Conservation (phyloP, 2,888 invertebrate species). For the Cheilosia vernalis region DNA sequence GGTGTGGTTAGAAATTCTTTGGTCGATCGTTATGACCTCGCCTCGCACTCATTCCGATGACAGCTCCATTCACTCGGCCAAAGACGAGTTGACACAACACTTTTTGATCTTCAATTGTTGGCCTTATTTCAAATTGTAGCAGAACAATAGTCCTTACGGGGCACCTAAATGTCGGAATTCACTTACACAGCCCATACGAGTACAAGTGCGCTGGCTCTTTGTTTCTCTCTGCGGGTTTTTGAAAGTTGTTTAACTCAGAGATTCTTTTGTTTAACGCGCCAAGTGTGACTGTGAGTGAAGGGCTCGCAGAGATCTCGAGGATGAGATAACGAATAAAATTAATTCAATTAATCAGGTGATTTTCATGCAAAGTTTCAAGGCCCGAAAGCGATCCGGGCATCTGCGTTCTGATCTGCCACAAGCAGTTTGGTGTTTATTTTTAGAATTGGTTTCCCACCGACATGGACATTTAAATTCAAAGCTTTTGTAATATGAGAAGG, state of each 20-base stretch:
- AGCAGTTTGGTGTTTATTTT: slow-evolving; percentile 24
- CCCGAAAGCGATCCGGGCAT: slow-evolving; percentile 40
- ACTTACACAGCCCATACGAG: slow-evolving; percentile 16
- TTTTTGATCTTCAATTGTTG: slow-evolving; percentile 8
- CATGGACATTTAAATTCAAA: slow-evolving; percentile 18
- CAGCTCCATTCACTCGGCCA: slow-evolving; percentile 37
- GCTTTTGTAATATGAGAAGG: slow-evolving; percentile 33
- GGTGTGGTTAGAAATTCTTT: slow-evolving; percentile 11
- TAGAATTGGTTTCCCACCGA: slow-evolving; percentile 24
- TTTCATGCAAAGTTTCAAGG: slow-evolving; percentile 63
- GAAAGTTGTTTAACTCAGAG: slow-evolving; percentile 32
- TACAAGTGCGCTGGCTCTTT: not conserved
- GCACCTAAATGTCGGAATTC: slow-evolving; percentile 27
- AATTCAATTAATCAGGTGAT: slow-evolving; percentile 63
- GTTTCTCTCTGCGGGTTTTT: slow-evolving; percentile 8
- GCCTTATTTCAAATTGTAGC: slow-evolving; percentile 16
- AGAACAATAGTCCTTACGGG: slow-evolving; percentile 8
- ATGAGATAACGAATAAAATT: slow-evolving; percentile 52
- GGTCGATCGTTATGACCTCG: slow-evolving; percentile 23
- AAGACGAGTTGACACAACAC: slow-evolving; percentile 43
- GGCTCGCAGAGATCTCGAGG: slow-evolving; percentile 48
- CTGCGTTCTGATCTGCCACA: slow-evolving; percentile 9
- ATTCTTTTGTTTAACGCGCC: slow-evolving; percentile 41
- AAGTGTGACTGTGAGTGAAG: slow-evolving; percentile 36
- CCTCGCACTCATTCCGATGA: slow-evolving; percentile 28